Evolutionary conservation across 2,888 invertebrate genomes (phyloP), one percentile per base, ranked within the genome.

Genomic region (Hirtodrosophila trivittata): DNA sequence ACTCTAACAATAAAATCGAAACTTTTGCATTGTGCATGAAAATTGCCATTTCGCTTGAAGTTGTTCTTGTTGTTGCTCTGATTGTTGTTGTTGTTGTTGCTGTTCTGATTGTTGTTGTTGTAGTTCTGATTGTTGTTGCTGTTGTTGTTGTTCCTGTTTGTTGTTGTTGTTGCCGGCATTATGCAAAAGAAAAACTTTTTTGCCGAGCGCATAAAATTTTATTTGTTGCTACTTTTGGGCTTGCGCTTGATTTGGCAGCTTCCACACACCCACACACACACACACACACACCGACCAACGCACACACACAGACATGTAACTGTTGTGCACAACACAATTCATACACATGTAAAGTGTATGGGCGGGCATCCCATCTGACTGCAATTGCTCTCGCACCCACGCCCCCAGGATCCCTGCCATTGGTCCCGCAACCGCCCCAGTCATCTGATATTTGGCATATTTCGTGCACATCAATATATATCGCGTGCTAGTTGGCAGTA

Each of bases 161-260:
- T 25, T 32, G 26, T 42, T 43, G 41, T 52, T 62, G 51, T 55
- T 52, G 65, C 37, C 62, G 73, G 60, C 72, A 75, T 84, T 85
- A 78, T 84, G 85, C 85, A 78, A 83, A 82, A 70, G 71, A 56
- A 84, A 78, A 84, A 82, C 62, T 81, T 84, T 75, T 82, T 72
- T 59, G 77, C 75, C 59, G 54, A 75, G 80, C 67, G 82, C 78
- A 83, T 82, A 83, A 84, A 84, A 85, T 82, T 77, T 83, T 83
- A 83, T 83, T 85, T 85, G 82, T 85, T 83, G 82, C 82, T 83
- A 82, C 85, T 83, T 82, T 83, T 77, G 82, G 78, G 82, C 78
- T 82, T 78, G 77, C 78, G 78, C 82, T 83, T 83, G 82, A 83
- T 83, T 83, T 83, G 85, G 78, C 82, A 84, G 55, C 74, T 52